Evolutionary conservation across 2,888 invertebrate genomes (phyloP).

Genomic region (Tenthredo scrophulariae): DNA sequence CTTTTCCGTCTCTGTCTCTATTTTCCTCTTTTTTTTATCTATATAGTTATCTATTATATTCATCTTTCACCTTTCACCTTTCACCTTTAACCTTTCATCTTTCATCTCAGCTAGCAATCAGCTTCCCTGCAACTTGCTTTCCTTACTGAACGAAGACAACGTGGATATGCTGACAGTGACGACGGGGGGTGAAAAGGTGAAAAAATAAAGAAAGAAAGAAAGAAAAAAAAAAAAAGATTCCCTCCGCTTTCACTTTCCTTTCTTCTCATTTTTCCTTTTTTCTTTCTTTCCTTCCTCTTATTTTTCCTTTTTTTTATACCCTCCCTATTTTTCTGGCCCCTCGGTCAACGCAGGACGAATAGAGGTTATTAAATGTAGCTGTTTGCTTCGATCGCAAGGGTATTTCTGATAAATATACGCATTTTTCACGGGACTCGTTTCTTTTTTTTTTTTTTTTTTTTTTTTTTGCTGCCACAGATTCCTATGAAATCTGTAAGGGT

Average conservation of each 20-base stretch:
- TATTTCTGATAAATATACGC: constrained; percentile 27
- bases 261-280: background rate
- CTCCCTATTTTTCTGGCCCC: background rate
- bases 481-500: background rate
- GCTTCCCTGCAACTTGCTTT: background rate
- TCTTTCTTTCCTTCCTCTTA: background rate
- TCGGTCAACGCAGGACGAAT: constrained; percentile 17
- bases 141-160: constrained; percentile 27
- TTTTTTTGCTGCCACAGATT: background rate
- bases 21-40: background rate
- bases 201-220: background rate
- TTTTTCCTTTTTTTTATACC: background rate
- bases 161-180: constrained; percentile 32
- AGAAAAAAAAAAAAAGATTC: background rate
- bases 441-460: no score
- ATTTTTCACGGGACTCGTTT: constrained; percentile 14
- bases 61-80: constrained; percentile 27
- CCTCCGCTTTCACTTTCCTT: constrained; percentile 33
- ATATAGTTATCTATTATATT: background rate
- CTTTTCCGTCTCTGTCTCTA: background rate
- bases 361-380: constrained; percentile 39
- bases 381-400: constrained; percentile 14
- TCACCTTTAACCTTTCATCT: constrained; percentile 29
- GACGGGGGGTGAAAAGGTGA: background rate
- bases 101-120: constrained; percentile 15